phyloP scores from a whole-genome alignment of 1,140 invertebrate species.

The Drosophila sulfurigaster region DNA sequence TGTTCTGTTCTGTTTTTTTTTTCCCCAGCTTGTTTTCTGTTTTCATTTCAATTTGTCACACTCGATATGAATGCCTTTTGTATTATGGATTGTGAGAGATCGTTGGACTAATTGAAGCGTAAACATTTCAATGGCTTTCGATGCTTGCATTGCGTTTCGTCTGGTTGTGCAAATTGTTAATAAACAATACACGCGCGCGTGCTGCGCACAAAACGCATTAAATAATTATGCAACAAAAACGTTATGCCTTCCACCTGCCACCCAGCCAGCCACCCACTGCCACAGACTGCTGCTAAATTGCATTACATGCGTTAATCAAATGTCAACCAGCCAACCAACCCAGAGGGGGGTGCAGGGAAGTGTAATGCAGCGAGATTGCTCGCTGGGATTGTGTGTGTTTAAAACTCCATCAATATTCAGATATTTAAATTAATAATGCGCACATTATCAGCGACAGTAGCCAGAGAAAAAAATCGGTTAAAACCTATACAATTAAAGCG shows the following conservation, averaged over 20 bases:
- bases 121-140: conserved; percentile 72
- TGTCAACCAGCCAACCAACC: conserved; percentile 32
- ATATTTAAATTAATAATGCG: conserved; percentile 79
- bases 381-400: conserved; percentile 45
- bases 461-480: conserved; percentile 8
- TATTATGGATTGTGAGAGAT: conserved; percentile 25
- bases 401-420: conserved; percentile 71
- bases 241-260: conserved; percentile 2
- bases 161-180: conserved; percentile 42
- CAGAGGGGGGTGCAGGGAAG: not conserved
- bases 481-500: conserved; percentile 38
- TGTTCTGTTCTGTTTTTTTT: conserved; percentile 24
- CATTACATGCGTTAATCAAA: conserved; percentile 77
- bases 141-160: conserved; percentile 8
- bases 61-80: conserved; percentile 13
- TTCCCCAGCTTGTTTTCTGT: not conserved
- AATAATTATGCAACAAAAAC: conserved; percentile 65
- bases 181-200: conserved; percentile 54
- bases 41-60: conserved; percentile 41
- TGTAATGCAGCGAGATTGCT: not conserved
- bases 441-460: conserved; percentile 31
- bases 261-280: not conserved
- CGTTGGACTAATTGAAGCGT: conserved; percentile 68
- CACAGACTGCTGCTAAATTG: conserved; percentile 55
- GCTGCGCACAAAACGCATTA: conserved; percentile 53